phyloP scores from a whole-genome alignment of 2,113 vertebrate species.

The Hystrix brachyura region DNA sequence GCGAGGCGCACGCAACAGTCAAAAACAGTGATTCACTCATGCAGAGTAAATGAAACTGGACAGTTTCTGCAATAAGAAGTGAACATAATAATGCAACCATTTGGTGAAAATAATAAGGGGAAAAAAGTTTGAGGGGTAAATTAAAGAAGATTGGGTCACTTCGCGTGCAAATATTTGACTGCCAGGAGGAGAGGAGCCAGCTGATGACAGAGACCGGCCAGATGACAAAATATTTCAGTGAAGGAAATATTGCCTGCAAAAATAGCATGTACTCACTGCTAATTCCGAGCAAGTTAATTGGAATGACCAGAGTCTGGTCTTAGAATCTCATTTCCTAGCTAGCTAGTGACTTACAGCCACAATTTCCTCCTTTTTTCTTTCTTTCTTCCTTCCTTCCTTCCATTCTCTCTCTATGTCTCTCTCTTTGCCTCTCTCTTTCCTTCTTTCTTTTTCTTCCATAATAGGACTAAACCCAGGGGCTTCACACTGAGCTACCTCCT shows the following conservation, averaged over 20 bases:
- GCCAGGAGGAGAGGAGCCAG: not conserved
- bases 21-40: not conserved
- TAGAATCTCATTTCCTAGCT: not conserved
- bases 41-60: too few relatives aligned
- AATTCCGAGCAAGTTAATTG: not conserved
- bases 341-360: not conserved
- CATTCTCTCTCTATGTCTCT: too few relatives aligned
- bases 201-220: not conserved
- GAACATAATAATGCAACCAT: too few relatives aligned
- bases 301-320: not conserved
- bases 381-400: too few relatives aligned
- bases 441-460: too few relatives aligned
- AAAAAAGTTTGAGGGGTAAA: fast-evolving
- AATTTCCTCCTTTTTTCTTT: too few relatives aligned
- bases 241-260: not conserved
- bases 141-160: not conserved
- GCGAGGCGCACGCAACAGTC: not conserved
- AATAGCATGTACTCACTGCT: not conserved
- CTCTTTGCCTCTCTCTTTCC: too few relatives aligned
- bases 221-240: not conserved
- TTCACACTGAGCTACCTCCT: too few relatives aligned
- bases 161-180: not conserved
- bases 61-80: too few relatives aligned
- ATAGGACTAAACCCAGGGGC: too few relatives aligned
- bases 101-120: not conserved